Evolutionary conservation across 2,113 vertebrate genomes (phyloP).

Genomic region (human): DNA sequence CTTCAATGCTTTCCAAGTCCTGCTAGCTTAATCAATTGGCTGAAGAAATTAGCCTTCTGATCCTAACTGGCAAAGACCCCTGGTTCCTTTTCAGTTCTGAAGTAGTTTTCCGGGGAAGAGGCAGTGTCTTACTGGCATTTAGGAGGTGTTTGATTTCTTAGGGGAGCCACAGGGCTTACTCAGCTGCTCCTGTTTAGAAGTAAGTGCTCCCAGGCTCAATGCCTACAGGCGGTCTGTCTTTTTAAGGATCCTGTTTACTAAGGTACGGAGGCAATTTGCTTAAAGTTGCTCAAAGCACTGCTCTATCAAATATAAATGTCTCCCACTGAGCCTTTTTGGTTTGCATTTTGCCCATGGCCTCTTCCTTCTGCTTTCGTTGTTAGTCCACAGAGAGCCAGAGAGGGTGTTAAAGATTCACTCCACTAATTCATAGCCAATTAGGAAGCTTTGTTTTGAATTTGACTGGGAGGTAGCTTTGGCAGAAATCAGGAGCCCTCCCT

Average conservation of each 20-base stretch:
- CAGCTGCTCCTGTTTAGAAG: background rate
- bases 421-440: conserved; percentile 56
- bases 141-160: background rate
- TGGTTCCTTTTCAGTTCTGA: background rate
- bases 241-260: conserved; percentile 59
- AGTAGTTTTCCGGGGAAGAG: background rate
- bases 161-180: background rate
- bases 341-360: conserved; percentile 59
- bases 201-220: background rate
- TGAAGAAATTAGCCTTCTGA: background rate
- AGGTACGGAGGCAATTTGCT: conserved; percentile 39
- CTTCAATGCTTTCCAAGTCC: background rate
- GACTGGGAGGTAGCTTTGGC: background rate
- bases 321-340: conserved; percentile 44
- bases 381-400: background rate
- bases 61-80: background rate
- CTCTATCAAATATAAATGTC: conserved; percentile 36
- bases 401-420: conserved; percentile 25
- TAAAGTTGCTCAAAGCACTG: conserved; percentile 28
- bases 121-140: background rate
- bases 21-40: background rate
- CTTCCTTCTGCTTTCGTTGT: background rate
- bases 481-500: background rate
- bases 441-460: conserved; percentile 11
- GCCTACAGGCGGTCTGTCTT: background rate